Evolutionary conservation across 2,797 vertebrate genomes (phyloP).

Genomic region (Ctenochaetus hawaiiensis): DNA sequence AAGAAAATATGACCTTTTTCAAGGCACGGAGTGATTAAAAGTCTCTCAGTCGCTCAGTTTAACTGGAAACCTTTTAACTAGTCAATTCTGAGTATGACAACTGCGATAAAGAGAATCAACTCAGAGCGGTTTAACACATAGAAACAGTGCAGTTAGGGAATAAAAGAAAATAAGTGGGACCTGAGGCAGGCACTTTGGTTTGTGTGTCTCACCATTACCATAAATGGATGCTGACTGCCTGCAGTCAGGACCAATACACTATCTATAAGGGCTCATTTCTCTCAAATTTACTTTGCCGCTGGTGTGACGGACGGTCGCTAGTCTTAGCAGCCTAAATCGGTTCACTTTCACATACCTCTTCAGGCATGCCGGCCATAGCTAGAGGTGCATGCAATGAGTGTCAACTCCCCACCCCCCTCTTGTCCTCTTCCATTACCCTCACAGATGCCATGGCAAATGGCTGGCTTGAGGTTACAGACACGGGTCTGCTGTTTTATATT

Average conservation of each 20-base stretch:
- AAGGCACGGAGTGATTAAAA: slow-evolving; percentile 31
- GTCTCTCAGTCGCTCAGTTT: slow-evolving; percentile 12
- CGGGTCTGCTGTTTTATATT: slow-evolving; percentile 71
- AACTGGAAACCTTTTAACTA: slow-evolving; percentile 21
- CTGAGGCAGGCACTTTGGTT: slow-evolving; percentile 62
- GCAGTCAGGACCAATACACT: slow-evolving; percentile 81
- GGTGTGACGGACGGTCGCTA: slow-evolving; percentile 73
- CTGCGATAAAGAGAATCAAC: slow-evolving; percentile 26
- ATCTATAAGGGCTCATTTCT: slow-evolving; percentile 82
- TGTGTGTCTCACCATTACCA: slow-evolving; percentile 72
- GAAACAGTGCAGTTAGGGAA: slow-evolving; percentile 15
- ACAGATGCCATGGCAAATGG: slow-evolving; percentile 73
- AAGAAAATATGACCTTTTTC: slow-evolving; percentile 29
- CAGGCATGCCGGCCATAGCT: slow-evolving; percentile 64
- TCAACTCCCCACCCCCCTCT: slow-evolving; percentile 72
- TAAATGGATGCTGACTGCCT: slow-evolving; percentile 82
- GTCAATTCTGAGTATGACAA: slow-evolving; percentile 19
- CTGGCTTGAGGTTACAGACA: slow-evolving; percentile 71
- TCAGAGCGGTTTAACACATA: slow-evolving; percentile 44
- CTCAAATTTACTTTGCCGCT: slow-evolving; percentile 80
- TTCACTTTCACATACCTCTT: slow-evolving; percentile 79
- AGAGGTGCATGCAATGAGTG: slow-evolving; percentile 76
- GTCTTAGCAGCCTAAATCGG: slow-evolving; percentile 79
- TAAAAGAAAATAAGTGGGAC: slow-evolving; percentile 60
- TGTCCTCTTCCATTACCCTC: slow-evolving; percentile 83